Evolutionary conservation across 2,888 invertebrate genomes (phyloP), one percentile per base, ranked within the genome.

Genomic region (Teleogryllus oceanicus): DNA sequence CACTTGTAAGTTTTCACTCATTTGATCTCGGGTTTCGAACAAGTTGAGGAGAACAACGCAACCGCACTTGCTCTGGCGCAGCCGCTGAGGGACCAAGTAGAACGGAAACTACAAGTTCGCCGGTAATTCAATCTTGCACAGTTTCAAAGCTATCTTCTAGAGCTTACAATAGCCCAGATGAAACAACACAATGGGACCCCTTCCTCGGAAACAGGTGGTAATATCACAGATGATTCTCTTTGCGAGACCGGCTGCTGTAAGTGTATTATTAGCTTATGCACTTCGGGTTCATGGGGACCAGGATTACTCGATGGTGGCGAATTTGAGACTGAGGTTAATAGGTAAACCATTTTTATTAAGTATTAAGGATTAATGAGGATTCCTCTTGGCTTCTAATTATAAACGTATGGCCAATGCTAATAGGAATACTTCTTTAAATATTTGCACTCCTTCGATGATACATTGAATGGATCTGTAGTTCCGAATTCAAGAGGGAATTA

Each of bases 1-100:
- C 62, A 62, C 62, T 62, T 62, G 62, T 62, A 62, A n/a, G 62
- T 18, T 62, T 62, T 62, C 62, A 62, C 62, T 62, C 62, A 62
- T 62, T 62, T 62, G 62, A 62, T 62, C 62, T 62, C 62, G 62
- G 62, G 62, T 62, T 62, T 62, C 62, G 13, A 62, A 62, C 62
- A 62, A 62, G 62, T 62, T 62, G n/a, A 18, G 62, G 62, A 62
- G 62, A 62, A 62, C 62, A 62, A n/a, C 62, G 62, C 62, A 62
- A n/a, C 62, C 62, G 62, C 62, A 18, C 62, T 62, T 62, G 62
- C 62, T 62, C 62, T 62, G 62, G 16, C 13, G 62, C 62, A 62
- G 62, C 62, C 62, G 62, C 62, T 18, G n/a, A 10, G 62, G 62
- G 62, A n/a, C 62, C 62, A 62, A n/a, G 62, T 62, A n/a, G 62